Percentiles rank a stretch among this genome's conserved stretches.
Conservation (phyloP, 2,113 vertebrate species). For the Amblyopsis rosae region DNA sequence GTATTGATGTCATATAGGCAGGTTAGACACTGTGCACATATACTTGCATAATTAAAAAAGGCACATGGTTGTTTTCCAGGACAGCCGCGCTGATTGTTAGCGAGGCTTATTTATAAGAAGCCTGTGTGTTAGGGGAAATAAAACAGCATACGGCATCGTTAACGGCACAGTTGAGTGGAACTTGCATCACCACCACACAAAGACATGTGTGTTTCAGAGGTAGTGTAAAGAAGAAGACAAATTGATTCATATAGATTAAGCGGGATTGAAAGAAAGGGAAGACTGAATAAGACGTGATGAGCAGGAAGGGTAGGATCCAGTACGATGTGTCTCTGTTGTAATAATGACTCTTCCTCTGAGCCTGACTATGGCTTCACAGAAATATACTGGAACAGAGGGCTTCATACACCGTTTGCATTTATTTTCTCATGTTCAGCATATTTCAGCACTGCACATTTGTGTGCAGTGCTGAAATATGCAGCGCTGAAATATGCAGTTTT, state of each 20-base stretch:
- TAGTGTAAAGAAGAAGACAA: slow-evolving; percentile 4
- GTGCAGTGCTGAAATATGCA: neutral
- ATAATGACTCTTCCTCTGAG: slow-evolving; percentile 43
- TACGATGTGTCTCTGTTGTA: slow-evolving; percentile 54
- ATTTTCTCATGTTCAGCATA: slow-evolving; percentile 15
- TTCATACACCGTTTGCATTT: slow-evolving; percentile 53
- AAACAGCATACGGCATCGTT: neutral
- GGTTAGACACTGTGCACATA: neutral
- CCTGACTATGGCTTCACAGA: slow-evolving; percentile 35
- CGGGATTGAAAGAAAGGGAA: slow-evolving; percentile 24
- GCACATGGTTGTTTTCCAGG: neutral
- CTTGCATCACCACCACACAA: slow-evolving; percentile 15
- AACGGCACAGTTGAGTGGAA: neutral
- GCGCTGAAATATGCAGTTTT: no score
- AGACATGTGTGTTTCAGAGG: neutral
- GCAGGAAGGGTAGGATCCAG: slow-evolving; percentile 15
- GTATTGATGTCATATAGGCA: neutral
- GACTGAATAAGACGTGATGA: slow-evolving; percentile 20
- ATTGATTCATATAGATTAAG: neutral
- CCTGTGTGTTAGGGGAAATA: neutral
- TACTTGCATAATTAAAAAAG: neutral
- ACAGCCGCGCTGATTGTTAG: neutral
- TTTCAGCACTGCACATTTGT: slow-evolving; percentile 6
- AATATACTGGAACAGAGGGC: slow-evolving; percentile 26
- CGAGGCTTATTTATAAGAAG: neutral